Conservation (phyloP, 2,797 vertebrate species). For the Amazona ochrocephala region DNA sequence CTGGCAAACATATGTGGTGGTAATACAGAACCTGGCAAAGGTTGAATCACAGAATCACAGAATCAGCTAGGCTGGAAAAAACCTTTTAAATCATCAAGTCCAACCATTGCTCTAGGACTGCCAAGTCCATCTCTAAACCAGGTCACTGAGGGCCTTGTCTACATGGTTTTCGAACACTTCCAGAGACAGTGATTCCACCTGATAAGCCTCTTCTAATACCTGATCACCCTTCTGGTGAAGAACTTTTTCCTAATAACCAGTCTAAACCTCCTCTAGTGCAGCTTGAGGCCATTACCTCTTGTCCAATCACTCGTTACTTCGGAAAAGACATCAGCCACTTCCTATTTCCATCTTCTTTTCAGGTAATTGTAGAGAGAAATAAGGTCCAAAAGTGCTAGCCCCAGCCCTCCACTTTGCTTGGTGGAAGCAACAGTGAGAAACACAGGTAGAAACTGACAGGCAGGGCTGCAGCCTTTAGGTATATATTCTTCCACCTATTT, state of each 20-base stretch:
- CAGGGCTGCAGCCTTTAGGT: neutral
- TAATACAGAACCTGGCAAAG: neutral
- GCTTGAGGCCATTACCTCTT: neutral
- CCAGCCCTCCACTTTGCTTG: rapidly evolving
- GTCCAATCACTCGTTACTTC: neutral
- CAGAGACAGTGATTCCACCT: neutral
- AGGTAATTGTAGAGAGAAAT: neutral
- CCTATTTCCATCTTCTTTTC: neutral
- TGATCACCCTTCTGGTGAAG: neutral
- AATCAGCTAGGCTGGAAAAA: neutral
- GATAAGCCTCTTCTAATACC: neutral
- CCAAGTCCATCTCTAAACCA: neutral
- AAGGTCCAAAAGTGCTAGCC: neutral
- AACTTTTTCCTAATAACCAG: too few species aligned
- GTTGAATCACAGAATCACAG: too few species aligned
- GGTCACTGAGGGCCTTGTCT: neutral
- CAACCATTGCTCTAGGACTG: neutral
- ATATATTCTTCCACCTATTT: neutral
- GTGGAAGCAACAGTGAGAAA: neutral
- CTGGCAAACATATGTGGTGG: rapidly evolving
- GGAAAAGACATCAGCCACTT: neutral
- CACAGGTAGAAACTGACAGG: neutral
- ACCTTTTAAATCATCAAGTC: neutral
- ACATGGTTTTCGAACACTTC: neutral
- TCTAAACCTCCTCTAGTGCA: neutral